Evolutionary conservation across 1,140 invertebrate species (phyloP).

Genomic region (Magallana angulata): DNA sequence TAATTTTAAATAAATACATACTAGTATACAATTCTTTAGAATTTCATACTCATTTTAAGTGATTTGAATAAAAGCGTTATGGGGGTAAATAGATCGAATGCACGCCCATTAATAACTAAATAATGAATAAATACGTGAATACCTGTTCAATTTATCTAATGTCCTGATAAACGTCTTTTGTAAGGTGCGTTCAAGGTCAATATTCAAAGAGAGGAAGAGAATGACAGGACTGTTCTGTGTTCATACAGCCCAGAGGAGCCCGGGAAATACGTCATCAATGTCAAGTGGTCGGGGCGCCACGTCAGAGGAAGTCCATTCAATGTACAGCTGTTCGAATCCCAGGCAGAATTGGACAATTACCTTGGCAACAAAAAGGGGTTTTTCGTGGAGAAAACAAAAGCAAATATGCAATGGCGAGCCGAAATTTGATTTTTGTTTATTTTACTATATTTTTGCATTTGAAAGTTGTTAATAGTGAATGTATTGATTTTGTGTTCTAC

Average conservation of each 20-base stretch:
- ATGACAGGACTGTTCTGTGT: slow-evolving; percentile 98
- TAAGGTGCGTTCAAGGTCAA: slow-evolving; percentile 97
- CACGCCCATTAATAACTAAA: too few relatives aligned
- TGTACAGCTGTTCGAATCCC: slow-evolving; percentile 99
- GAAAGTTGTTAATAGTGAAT: too few relatives aligned
- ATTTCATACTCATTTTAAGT: too few relatives aligned
- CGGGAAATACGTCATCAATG: slow-evolving; percentile 97
- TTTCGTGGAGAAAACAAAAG: slow-evolving; percentile 14
- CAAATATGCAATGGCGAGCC: slow-evolving; percentile 30
- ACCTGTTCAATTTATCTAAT: too few relatives aligned
- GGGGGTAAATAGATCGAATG: too few relatives aligned
- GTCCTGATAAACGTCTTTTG: slow-evolving; percentile 39
- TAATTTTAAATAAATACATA: too few relatives aligned
- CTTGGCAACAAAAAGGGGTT: slow-evolving; percentile 39
- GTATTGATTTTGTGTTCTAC: too few relatives aligned
- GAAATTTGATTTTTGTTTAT: not conserved
- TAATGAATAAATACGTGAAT: too few relatives aligned
- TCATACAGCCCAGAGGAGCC: slow-evolving; percentile 98
- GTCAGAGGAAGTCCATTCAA: slow-evolving; percentile 95
- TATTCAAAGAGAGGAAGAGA: slow-evolving; percentile 98
- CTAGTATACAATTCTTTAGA: too few relatives aligned
- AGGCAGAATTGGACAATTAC: slow-evolving; percentile 88
- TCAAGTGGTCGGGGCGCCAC: slow-evolving; percentile 98
- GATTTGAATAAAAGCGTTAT: too few relatives aligned
- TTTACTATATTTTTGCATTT: too few relatives aligned